Evolutionary conservation across 2,888 invertebrate species (phyloP).

Genomic region (Punctoribates punctum): DNA sequence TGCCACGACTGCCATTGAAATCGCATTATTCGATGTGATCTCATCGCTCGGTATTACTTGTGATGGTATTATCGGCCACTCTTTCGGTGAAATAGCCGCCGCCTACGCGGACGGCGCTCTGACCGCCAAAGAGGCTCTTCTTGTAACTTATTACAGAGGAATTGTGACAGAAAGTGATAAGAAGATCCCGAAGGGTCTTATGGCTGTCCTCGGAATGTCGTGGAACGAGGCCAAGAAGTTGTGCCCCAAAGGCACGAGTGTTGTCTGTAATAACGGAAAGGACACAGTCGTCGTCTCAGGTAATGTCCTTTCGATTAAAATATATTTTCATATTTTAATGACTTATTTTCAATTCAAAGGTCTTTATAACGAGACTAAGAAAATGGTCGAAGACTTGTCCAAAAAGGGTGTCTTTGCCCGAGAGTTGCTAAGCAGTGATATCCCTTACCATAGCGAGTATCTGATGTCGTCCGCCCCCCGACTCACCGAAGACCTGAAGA

Average conservation of each 20-base stretch:
- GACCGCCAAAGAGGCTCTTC: conserved; percentile 57
- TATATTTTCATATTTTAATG: neutral
- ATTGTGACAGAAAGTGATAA: conserved; percentile 50
- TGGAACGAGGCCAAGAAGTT: conserved; percentile 52
- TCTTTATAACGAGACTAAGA: conserved; percentile 70
- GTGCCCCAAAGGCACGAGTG: conserved; percentile 49
- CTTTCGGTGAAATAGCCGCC: conserved; percentile 59
- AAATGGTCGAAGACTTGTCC: neutral
- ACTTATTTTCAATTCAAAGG: conserved; percentile 53
- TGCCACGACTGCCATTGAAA: conserved; percentile 58
- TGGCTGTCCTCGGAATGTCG: conserved; percentile 54
- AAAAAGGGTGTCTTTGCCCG: neutral
- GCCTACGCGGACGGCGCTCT: conserved; percentile 59
- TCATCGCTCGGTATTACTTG: conserved; percentile 54
- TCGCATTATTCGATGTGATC: conserved; percentile 48
- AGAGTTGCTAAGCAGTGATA: neutral
- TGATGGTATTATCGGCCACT: conserved; percentile 59
- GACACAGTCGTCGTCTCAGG: conserved; percentile 21
- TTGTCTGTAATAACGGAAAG: conserved; percentile 23
- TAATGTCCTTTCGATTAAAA: neutral
- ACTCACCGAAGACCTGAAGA: neutral
- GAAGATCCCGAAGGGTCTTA: conserved; percentile 48
- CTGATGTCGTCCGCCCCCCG: neutral
- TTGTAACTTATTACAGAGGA: conserved; percentile 58
- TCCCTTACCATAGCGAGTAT: neutral